phyloP scores from a whole-genome alignment of 2,797 vertebrate species.

The Alexandromys oeconomus region DNA sequence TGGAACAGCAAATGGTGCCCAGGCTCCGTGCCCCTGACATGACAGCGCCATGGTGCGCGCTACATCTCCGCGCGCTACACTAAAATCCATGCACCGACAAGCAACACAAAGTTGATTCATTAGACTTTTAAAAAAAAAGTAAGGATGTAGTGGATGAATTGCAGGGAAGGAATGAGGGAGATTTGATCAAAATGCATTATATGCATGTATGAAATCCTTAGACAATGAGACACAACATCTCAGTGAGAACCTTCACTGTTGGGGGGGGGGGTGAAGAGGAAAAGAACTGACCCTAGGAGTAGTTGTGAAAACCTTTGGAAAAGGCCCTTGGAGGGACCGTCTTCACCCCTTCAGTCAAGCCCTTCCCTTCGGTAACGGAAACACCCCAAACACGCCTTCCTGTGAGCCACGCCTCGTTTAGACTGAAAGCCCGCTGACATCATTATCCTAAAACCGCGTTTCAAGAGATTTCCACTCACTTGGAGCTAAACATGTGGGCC shows the following conservation, averaged over 20 bases:
- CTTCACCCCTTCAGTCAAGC: not conserved
- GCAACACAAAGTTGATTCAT: not conserved
- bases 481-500: conserved; percentile 78
- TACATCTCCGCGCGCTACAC: too few species aligned
- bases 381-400: conserved; percentile 54
- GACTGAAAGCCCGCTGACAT: conserved; percentile 70
- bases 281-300: not conserved
- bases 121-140: not conserved
- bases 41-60: too few species aligned
- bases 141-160: too few species aligned
- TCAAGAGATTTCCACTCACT: conserved; percentile 67
- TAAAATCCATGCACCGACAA: not conserved
- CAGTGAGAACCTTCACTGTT: not conserved
- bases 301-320: not conserved
- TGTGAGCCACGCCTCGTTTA: conserved; percentile 57
- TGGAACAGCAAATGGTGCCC: too few species aligned
- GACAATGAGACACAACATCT: too few species aligned
- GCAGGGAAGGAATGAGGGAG: not conserved
- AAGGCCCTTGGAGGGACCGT: not conserved
- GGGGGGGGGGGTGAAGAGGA: not conserved
- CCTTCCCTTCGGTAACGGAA: conserved; percentile 64
- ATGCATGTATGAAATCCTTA: not conserved
- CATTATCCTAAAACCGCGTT: conserved; percentile 58
- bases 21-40: too few species aligned
- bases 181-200: not conserved